phyloP scores from a whole-genome alignment of 1,140 invertebrate genomes.

The Sweltsa coloradensis region DNA sequence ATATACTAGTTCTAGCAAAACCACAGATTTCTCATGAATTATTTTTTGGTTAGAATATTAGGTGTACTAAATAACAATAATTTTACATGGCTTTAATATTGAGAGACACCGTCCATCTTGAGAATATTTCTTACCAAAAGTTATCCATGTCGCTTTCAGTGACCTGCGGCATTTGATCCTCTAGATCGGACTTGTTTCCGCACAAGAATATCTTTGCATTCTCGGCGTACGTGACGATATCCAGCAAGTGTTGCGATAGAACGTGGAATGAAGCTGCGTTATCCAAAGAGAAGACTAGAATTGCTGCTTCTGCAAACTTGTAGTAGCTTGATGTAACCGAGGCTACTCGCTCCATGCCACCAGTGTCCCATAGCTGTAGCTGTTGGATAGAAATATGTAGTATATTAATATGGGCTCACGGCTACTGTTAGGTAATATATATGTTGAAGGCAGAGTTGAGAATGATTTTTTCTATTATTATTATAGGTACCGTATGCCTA shows the following conservation, averaged over 20 bases:
- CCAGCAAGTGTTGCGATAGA: conserved; percentile 78
- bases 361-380: conserved; percentile 88
- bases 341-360: conserved; percentile 86
- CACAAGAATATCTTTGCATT: conserved; percentile 89
- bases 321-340: conserved; percentile 90
- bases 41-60: conserved; percentile 1
- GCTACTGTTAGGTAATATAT: too few relatives aligned
- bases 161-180: conserved; percentile 55
- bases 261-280: conserved; percentile 84
- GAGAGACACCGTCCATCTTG: too few relatives aligned
- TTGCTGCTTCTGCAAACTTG: conserved; percentile 84
- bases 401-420: too few relatives aligned
- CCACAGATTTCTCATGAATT: conserved; percentile 5
- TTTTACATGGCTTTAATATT: too few relatives aligned
- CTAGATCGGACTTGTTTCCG: conserved; percentile 78
- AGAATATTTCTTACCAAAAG: conserved; percentile 54
- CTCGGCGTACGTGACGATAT: conserved; percentile 84
- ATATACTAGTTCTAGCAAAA: too few relatives aligned
- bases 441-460: too few relatives aligned
- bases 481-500: too few relatives aligned
- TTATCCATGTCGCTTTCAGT: conserved; percentile 80
- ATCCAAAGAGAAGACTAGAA: conserved; percentile 80
- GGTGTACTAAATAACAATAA: background rate
- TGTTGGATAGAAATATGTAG: too few relatives aligned
- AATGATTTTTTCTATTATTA: too few relatives aligned